Conservation (phyloP, 2,797 vertebrate genomes). For the Chloroceryle inda region DNA sequence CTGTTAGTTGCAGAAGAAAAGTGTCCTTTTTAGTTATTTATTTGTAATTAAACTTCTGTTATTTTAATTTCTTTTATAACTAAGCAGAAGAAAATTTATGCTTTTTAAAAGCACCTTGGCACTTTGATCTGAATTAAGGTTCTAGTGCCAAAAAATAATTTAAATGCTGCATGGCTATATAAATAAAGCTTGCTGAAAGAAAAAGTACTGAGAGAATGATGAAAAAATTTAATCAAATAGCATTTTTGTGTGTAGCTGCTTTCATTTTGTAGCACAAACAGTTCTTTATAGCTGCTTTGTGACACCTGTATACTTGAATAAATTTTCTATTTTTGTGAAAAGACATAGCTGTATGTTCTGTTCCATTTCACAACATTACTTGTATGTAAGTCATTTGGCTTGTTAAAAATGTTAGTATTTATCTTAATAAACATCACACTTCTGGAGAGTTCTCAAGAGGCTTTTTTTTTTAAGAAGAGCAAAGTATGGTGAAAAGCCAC, state of each 20-base stretch:
- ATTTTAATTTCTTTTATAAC: constrained; percentile 6
- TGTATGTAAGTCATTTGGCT: constrained; percentile 32
- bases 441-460: constrained; percentile 12
- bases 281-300: constrained; percentile 65
- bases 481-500: background rate
- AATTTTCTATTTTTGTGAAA: constrained; percentile 52
- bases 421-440: background rate
- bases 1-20: background rate
- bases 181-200: constrained; percentile 52
- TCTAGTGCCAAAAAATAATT: constrained; percentile 26
- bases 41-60: constrained; percentile 23
- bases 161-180: constrained; percentile 9
- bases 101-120: constrained; percentile 21
- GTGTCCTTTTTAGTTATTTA: background rate
- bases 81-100: background rate
- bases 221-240: constrained; percentile 60
- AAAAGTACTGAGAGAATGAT: constrained; percentile 50
- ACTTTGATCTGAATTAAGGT: constrained; percentile 52
- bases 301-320: constrained; percentile 52
- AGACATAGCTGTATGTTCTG: constrained; percentile 3
- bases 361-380: constrained; percentile 39
- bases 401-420: constrained; percentile 38
- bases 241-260: constrained; percentile 65
- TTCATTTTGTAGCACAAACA: constrained; percentile 21
- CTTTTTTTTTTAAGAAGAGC: background rate